Evolutionary conservation across 2,888 invertebrate species (phyloP).

Genomic region (Lasioglossum calceatum): DNA sequence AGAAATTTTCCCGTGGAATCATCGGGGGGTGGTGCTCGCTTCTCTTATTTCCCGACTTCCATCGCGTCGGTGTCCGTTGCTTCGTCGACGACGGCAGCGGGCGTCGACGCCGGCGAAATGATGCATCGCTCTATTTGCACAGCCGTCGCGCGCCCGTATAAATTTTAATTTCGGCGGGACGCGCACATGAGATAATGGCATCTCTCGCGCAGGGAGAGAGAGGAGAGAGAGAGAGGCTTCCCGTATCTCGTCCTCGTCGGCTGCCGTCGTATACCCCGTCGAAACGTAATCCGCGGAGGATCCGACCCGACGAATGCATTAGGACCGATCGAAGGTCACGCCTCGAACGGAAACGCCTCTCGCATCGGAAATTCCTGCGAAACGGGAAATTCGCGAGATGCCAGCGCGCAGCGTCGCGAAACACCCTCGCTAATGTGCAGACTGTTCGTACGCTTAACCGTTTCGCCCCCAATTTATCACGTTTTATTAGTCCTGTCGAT

Average conservation of each 20-base stretch:
- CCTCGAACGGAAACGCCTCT: conserved; percentile 1
- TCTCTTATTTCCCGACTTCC: conserved; percentile 2
- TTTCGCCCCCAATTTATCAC: neutral
- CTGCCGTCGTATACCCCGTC: neutral
- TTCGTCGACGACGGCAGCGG: neutral
- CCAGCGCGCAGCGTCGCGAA: neutral
- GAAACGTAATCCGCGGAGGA: neutral
- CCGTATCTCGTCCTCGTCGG: conserved; percentile 13
- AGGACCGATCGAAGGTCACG: conserved; percentile 48
- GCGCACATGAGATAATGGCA: conserved; percentile 39
- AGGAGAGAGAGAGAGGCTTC: neutral
- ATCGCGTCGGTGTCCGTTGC: conserved; percentile 1
- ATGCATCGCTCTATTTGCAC: conserved; percentile 38
- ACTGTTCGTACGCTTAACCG: neutral
- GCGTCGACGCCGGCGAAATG: neutral
- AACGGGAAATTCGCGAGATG: conserved; percentile 33
- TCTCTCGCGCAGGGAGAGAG: conserved; percentile 3
- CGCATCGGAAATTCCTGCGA: conserved; percentile 30
- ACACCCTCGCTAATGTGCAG: neutral
- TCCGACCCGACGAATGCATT: conserved; percentile 29
- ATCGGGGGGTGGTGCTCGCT: neutral
- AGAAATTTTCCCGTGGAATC: neutral
- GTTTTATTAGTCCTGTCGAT: neutral
- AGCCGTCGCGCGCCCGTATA: conserved; percentile 27
- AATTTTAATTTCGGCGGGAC: conserved; percentile 45